Evolutionary conservation across 2,797 vertebrate species (phyloP).

Genomic region (Takifugu ocellatus): DNA sequence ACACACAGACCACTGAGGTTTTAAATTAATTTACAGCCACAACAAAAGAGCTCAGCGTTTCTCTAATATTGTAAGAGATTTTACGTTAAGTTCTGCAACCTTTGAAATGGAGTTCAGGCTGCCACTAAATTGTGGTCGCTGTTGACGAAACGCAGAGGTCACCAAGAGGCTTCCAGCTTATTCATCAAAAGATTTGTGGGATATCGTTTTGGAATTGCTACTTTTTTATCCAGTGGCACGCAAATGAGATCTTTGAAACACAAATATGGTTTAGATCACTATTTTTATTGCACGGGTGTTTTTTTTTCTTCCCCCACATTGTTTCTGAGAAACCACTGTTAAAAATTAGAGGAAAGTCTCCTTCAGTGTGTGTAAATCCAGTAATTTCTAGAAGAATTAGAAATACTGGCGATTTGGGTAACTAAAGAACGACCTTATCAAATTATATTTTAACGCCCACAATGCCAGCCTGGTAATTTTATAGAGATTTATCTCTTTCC

Average conservation of each 20-base stretch:
- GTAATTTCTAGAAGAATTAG: no score
- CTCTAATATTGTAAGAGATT: conserved; percentile 94
- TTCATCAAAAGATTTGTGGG: conserved; percentile 61
- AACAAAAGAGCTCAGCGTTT: conserved; percentile 90
- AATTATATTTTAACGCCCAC: no score
- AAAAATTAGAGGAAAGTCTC: background rate
- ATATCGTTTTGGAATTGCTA: conserved; percentile 50
- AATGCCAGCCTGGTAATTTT: no score
- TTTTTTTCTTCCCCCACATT: background rate
- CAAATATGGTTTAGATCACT: conserved; percentile 28
- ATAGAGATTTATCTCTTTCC: background rate
- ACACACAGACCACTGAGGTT: conserved; percentile 83
- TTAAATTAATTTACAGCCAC: conserved; percentile 96
- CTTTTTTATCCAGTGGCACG: conserved; percentile 47
- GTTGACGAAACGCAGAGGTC: conserved; percentile 68
- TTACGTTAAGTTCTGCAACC: conserved; percentile 96
- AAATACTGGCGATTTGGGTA: no score
- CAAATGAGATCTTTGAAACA: conserved; percentile 31
- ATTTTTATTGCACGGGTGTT: conserved; percentile 12
- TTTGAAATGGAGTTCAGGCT: conserved; percentile 89
- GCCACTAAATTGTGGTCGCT: conserved; percentile 84
- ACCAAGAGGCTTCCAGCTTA: conserved; percentile 59
- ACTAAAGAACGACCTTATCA: no score
- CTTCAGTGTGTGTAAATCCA: no score
- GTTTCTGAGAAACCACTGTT: conserved; percentile 2